Evolutionary conservation across 1,140 invertebrate genomes (phyloP).

Genomic region (Meloidogyne chitwoodi): DNA sequence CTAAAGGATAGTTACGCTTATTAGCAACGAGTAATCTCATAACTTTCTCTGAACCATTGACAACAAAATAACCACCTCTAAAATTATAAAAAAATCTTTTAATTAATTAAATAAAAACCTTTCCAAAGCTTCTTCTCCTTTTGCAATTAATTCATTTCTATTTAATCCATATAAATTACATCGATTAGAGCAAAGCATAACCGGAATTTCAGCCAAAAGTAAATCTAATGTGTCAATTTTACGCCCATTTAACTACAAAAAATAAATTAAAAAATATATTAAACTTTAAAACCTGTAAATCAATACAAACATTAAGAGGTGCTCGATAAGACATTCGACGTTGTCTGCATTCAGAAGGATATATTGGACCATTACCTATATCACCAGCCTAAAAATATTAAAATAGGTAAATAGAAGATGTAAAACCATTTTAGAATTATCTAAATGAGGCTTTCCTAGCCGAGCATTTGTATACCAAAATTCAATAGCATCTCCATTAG

Average conservation of each 20-base stretch:
- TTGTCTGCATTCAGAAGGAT: conserved; percentile 57
- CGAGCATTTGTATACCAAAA: conserved; percentile 40
- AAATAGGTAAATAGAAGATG: background rate
- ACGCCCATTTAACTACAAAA: conserved; percentile 39
- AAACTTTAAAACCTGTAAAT: conserved; percentile 24
- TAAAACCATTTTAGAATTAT: conserved; percentile 18
- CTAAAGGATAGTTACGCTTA: conserved; percentile 56
- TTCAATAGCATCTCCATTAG: conserved; percentile 51
- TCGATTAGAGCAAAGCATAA: conserved; percentile 55
- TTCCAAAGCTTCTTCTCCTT: conserved; percentile 53
- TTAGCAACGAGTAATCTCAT: conserved; percentile 54
- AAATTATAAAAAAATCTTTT: background rate
- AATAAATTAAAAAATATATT: background rate
- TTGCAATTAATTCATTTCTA: conserved; percentile 35
- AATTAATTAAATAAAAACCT: background rate
- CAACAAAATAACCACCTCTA: conserved; percentile 56
- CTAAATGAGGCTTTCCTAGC: conserved; percentile 35
- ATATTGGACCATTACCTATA: conserved; percentile 7
- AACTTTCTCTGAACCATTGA: conserved; percentile 57
- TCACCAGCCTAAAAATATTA: conserved; percentile 3
- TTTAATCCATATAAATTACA: conserved; percentile 48
- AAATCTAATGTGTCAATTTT: conserved; percentile 43
- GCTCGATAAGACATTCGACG: conserved; percentile 53
- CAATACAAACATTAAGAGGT: conserved; percentile 42
- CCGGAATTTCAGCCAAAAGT: conserved; percentile 49